phyloP scores from a whole-genome alignment of 2,888 invertebrate genomes.

The Xanthia togata region DNA sequence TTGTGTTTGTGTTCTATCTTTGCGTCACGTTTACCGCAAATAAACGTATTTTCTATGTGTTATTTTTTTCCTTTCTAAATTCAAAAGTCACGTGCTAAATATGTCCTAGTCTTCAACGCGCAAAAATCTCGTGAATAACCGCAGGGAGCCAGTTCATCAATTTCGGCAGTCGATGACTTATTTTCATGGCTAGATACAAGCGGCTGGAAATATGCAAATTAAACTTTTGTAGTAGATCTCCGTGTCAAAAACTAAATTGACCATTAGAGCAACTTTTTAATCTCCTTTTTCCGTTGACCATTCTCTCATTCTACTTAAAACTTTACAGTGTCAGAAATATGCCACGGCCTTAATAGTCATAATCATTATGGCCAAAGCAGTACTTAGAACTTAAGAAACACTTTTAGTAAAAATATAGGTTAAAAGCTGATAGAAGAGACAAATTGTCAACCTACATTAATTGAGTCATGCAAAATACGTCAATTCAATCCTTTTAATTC shows the following conservation, averaged over 20 bases:
- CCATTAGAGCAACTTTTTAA: not conserved
- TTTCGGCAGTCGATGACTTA: not conserved
- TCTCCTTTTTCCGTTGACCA: not conserved
- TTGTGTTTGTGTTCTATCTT: too few species aligned
- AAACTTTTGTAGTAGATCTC: not conserved
- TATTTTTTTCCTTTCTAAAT: too few species aligned
- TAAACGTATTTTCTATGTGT: too few species aligned
- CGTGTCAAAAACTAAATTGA: not conserved
- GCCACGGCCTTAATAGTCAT: not conserved
- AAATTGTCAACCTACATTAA: conserved; percentile 43
- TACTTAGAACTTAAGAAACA: conserved; percentile 19
- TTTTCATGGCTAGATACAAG: not conserved
- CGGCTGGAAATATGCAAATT: not conserved
- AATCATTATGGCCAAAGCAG: conserved; percentile 15
- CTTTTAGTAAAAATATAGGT: conserved; percentile 53
- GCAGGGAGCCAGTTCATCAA: not conserved
- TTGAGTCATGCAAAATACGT: conserved; percentile 21
- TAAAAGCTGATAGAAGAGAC: conserved; percentile 53
- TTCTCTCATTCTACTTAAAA: not conserved
- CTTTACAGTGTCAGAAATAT: not conserved
- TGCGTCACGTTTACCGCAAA: too few species aligned
- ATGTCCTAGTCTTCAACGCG: not conserved
- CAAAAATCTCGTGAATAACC: not conserved
- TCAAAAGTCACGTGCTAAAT: not conserved
- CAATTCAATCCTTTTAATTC: conserved; percentile 17